Evolutionary conservation across 2,888 invertebrate species (phyloP), one percentile per base, ranked within the genome.

Genomic region (Drosophila tanythrix): DNA sequence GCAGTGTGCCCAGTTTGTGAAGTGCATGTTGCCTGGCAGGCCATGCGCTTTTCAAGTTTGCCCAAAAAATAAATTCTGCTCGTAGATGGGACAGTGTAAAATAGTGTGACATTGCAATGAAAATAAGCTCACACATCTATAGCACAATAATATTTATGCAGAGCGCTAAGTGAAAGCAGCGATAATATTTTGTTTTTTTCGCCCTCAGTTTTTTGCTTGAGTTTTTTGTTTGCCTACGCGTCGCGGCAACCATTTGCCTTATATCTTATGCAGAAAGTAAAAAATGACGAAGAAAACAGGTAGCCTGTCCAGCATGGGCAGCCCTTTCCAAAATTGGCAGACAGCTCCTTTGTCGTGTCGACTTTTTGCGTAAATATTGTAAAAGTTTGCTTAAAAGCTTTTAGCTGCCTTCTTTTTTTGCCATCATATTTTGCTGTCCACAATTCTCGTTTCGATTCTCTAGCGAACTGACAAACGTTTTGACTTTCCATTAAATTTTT

Each of bases 351-450:
- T 70, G 59, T 65, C 40, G 61, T 67, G 58, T 63, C 63, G 58
- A 52, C 69, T 71, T 66, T 63, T 76, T 75, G 58, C 66, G 72
- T 76, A 71, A 90, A 89, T 89, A 81, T 82, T 80, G 69, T 71
- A 81, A 86, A 85, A 89, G 81, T 90, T 90, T 81, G 75, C 81
- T 75, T 71, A 76, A 87, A 89, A 90, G 87, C 87, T 87, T 87
- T 90, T 89, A 82, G 75, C 77, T 83, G 64, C 76, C 71, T 6
- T 69, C 5, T 2, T 56, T 67, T 55, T 51, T 62, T 33, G 48
- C 51, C 25, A 36, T 13, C 50, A 51, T 46, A 21, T 59, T 60
- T 36, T 50, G 48, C 52, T 56, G 21, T 35, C 35, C 35, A n/a
- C 25, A 67, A 68, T 66, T 31, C 38, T 60, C 68, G 46, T 51